Conservation (phyloP, 1,140 invertebrate species). For the Wasmannia auropunctata region DNA sequence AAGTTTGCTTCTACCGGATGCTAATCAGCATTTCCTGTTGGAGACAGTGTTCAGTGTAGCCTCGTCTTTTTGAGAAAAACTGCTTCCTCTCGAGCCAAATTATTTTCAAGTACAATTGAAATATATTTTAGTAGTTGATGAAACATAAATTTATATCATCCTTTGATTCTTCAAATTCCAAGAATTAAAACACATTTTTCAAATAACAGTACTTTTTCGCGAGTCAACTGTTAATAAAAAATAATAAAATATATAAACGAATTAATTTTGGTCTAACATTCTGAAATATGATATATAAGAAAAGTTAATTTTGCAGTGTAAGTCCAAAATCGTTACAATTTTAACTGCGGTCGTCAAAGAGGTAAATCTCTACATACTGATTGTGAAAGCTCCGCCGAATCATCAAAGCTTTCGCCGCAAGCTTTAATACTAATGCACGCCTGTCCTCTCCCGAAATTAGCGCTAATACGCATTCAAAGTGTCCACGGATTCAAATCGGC, state of each 20-base stretch:
- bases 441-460: constrained; percentile 54
- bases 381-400: constrained; percentile 25
- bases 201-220: background rate
- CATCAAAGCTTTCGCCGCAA: constrained; percentile 19
- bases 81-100: constrained; percentile 8
- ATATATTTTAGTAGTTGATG: background rate
- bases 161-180: background rate
- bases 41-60: background rate
- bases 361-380: constrained; percentile 11
- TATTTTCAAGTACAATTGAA: constrained; percentile 29
- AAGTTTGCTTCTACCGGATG: constrained; percentile 72
- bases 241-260: background rate
- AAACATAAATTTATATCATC: background rate
- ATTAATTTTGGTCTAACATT: background rate
- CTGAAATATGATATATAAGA: background rate
- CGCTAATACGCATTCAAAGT: constrained; percentile 65
- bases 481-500: constrained; percentile 58
- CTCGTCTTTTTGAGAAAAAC: constrained; percentile 48
- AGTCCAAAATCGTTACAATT: background rate
- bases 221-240: background rate
- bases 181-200: background rate
- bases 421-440: constrained; percentile 63
- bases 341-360: background rate
- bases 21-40: constrained; percentile 74
- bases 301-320: background rate